Evolutionary conservation across 23 tunicate species (phyloP).

Genomic region (Pegea sp.): DNA sequence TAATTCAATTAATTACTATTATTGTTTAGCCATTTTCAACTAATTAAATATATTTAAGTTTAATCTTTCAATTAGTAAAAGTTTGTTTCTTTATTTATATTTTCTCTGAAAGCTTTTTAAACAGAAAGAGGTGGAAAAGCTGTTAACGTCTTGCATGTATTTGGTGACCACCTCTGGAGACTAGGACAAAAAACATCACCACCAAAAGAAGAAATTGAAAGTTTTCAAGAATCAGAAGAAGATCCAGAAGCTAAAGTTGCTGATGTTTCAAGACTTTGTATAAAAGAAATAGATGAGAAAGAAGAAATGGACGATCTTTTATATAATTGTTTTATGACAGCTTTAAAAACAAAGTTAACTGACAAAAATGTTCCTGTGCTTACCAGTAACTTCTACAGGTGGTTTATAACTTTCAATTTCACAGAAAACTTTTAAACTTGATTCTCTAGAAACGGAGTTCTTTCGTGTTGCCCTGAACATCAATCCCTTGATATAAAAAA

Average conservation of each 20-base stretch:
- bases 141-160: constrained; percentile 44
- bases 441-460: constrained; percentile 20
- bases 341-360: constrained; percentile 45
- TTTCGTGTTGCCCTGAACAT: constrained; percentile 33
- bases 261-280: too few species aligned
- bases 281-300: too few species aligned
- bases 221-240: neutral
- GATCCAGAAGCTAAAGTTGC: too few species aligned
- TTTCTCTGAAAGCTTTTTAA: too few species aligned
- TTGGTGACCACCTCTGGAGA: constrained; percentile 84
- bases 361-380: constrained; percentile 61
- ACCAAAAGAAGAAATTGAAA: constrained; percentile 8
- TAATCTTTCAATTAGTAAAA: too few species aligned
- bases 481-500: constrained; percentile 49
- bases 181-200: constrained; percentile 49
- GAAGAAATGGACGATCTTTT: constrained; percentile 61
- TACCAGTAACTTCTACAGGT: constrained; percentile 86
- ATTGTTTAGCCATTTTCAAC: too few species aligned
- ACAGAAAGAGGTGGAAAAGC: constrained; percentile 75
- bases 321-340: constrained; percentile 49
- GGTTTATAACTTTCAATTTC: constrained; percentile 5
- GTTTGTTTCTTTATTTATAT: too few species aligned
- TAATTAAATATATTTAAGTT: too few species aligned
- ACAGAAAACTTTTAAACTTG: neutral
- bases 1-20: too few species aligned